A percentile compares a stretch with the other conserved stretches of the same genome.
These are phyloP conservation scores for Parazoanthus atlanticus DNA, from an alignment of 92 coral and sea anemone species.

Conservation along the genomic window DNA sequence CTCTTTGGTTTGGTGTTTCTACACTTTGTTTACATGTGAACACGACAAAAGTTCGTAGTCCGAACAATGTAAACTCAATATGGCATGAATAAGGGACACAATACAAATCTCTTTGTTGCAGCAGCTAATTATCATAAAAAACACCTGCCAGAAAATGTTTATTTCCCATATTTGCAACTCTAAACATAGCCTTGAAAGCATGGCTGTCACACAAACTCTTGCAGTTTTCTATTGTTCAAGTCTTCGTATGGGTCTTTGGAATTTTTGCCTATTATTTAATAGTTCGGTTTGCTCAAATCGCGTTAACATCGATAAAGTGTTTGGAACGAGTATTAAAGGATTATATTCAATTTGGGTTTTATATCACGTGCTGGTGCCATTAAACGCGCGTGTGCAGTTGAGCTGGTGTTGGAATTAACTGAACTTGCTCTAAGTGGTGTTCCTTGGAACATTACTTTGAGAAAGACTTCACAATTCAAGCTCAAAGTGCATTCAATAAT, in stretches of 20 bases:
- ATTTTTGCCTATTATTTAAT: slow-evolving; percentile 16
- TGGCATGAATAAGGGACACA: slow-evolving; percentile 10
- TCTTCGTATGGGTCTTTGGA: slow-evolving; percentile 25
- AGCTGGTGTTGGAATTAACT: not conserved
- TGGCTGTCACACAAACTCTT: slow-evolving; percentile 39
- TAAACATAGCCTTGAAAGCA: slow-evolving; percentile 48
- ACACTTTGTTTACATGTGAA: slow-evolving; percentile 3
- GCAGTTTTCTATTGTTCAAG: slow-evolving; percentile 21
- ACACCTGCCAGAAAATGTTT: slow-evolving; percentile 80
- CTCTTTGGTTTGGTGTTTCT: not conserved
- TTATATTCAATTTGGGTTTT: not conserved
- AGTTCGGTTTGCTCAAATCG: slow-evolving; percentile 38
- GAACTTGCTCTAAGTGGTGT: not conserved
- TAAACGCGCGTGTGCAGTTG: not conserved
- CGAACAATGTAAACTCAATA: slow-evolving; percentile 23
- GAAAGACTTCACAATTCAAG: not conserved
- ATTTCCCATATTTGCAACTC: slow-evolving; percentile 77
- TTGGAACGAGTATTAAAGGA: slow-evolving; percentile 21
- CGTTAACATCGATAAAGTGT: slow-evolving; percentile 24
- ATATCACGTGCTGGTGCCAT: slow-evolving; percentile 6
- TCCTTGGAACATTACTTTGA: not conserved
- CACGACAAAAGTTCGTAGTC: not conserved
- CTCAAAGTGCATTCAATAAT: not conserved
- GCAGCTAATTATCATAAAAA: slow-evolving; percentile 71
- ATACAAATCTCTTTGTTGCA: slow-evolving; percentile 34